A percentile compares a stretch with the other conserved stretches of the same genome.
These are phyloP conservation scores for Urocitellus parryii DNA, from an alignment of 2,113 vertebrate genomes.

Conservation along the genomic window DNA sequence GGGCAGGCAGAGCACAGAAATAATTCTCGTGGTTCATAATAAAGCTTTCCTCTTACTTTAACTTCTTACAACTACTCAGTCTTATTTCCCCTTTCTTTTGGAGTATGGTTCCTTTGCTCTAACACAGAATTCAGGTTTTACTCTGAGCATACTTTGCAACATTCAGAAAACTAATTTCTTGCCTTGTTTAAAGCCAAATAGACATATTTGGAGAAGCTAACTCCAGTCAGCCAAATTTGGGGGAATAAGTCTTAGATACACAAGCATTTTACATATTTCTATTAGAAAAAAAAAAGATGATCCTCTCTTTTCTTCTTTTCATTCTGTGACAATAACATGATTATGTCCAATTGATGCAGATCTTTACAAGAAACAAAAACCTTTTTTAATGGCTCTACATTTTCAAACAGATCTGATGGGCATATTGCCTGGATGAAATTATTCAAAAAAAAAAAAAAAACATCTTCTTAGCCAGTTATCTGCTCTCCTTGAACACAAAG, in stretches of 20 bases:
- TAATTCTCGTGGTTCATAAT: slow-evolving; percentile 85
- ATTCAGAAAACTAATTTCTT: slow-evolving; percentile 75
- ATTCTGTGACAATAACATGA: slow-evolving; percentile 64
- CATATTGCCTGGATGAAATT: slow-evolving; percentile 21
- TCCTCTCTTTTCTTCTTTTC: background rate
- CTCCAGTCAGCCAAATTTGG: slow-evolving; percentile 51
- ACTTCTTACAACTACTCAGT: slow-evolving; percentile 82
- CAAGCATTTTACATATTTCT: slow-evolving; percentile 51
- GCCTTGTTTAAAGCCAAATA: slow-evolving; percentile 72
- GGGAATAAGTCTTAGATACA: background rate
- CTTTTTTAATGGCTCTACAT: slow-evolving; percentile 54
- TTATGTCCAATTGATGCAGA: slow-evolving; percentile 54
- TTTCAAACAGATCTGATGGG: slow-evolving; percentile 70
- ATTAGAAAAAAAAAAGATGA: slow-evolving; percentile 19
- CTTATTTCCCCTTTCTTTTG: slow-evolving; percentile 80
- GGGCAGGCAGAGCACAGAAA: slow-evolving; percentile 86
- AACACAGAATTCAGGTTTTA: slow-evolving; percentile 65
- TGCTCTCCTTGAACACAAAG: slow-evolving; percentile 54
- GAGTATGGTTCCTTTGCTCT: slow-evolving; percentile 70
- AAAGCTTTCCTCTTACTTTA: slow-evolving; percentile 82
- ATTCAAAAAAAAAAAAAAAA: slow-evolving; percentile 55
- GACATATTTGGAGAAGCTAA: slow-evolving; percentile 45
- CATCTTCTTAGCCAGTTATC: slow-evolving; percentile 68
- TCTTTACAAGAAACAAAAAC: slow-evolving; percentile 49
- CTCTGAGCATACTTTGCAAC: slow-evolving; percentile 66